Evolutionary conservation across 2,113 vertebrate genomes (phyloP), one percentile per base, ranked within the genome.

Genomic region (Agapornis roseicollis): DNA sequence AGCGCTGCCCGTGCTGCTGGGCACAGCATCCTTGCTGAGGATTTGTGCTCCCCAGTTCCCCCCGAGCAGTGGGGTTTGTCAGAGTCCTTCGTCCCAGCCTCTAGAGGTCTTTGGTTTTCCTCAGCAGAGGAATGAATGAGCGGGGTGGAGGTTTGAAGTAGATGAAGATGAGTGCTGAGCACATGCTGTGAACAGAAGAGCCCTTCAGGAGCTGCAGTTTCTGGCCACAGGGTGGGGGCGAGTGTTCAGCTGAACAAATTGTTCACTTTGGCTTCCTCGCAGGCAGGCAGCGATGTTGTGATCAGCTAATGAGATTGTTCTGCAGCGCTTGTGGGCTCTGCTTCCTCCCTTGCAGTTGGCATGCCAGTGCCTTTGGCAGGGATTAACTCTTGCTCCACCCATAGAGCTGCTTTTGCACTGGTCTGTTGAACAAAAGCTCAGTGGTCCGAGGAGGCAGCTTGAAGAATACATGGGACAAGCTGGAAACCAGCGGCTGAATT

Each of bases 261-360:
- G 95, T 96, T 97, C 94, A 22, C 81, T 94, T 95, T 71, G 94
- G 89, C 91, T 92, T 73, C 80, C 94, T 94, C 11, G 5, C 77
- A 80, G 83, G 5, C 77, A 80, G 83, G 80, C 92, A 94, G 92
- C 60, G 90, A 71, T 72, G 60, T 81, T 95, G 17, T 28, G 11
- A 88, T 76, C 71, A 41, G 93, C 87, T 94, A 63, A 85, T 88
- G 93, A 95, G 95, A 52, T 81, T 71, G 87, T 89, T 71, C 73
- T 77, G 11, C 2, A 85, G 90, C 28, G 2, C 90, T 63, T 15
- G 44, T 69, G 88, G 85, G 89, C 81, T 94, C 85, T 68, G 92
- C 64, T 55, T 85, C 79, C 90, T 96, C 81, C 49, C 79, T 65
- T 50, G 52, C 93, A 76, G 91, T n/a, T 35, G 33, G 93, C 69